These are phyloP conservation scores for Callyntrura sp. DNA, from an alignment of 2,888 invertebrate species.

Conservation along the genomic window DNA sequence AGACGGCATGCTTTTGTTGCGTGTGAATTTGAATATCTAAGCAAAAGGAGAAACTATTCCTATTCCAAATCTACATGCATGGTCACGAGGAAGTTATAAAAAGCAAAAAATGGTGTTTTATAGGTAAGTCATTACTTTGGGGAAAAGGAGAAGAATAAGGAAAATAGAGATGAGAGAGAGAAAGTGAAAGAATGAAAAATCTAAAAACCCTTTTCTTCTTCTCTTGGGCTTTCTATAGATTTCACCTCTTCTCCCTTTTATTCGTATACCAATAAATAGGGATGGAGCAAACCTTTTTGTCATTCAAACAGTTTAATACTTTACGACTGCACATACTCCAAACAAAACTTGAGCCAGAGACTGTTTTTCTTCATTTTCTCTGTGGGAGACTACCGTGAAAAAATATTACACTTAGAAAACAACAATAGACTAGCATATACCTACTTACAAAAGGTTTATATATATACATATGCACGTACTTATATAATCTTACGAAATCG, in stretches of 20 bases:
- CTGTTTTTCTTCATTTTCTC: conserved; percentile 19
- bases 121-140: conserved; percentile 58
- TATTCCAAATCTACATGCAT: conserved; percentile 52
- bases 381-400: neutral
- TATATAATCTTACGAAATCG: no score
- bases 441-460: no score
- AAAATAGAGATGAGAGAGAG: neutral
- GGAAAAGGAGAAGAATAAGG: conserved; percentile 8
- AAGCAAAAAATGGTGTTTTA: conserved; percentile 61
- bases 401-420: neutral
- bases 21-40: neutral
- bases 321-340: conserved; percentile 40
- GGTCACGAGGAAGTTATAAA: conserved; percentile 30
- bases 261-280: conserved; percentile 54
- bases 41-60: neutral
- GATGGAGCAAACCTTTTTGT: conserved; percentile 50
- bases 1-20: neutral
- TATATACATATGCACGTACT: no score
- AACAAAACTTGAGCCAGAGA: neutral
- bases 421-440: neutral
- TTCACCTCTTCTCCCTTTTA: conserved; percentile 7
- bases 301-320: conserved; percentile 70
- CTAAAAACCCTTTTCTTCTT: conserved; percentile 51
- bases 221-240: conserved; percentile 58
- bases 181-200: neutral